Conservation (phyloP, 2,797 vertebrate genomes). For the Lophotriccus pileatus region DNA sequence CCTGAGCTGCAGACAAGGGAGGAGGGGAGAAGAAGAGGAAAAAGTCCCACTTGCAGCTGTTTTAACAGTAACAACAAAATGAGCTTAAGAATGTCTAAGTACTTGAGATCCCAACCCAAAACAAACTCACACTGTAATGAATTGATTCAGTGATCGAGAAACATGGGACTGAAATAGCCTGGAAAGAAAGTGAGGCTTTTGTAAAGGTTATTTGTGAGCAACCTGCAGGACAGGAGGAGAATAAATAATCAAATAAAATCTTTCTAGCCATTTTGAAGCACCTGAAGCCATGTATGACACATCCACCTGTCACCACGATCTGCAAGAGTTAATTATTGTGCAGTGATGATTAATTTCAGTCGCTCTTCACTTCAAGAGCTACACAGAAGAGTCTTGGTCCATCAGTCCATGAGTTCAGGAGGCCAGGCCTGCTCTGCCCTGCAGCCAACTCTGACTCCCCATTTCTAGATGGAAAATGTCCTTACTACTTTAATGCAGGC, state of each 20-base stretch:
- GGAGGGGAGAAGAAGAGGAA: background rate
- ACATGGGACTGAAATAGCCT: background rate
- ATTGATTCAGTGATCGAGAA: background rate
- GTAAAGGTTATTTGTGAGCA: background rate
- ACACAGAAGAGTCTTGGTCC: background rate
- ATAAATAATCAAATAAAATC: no score
- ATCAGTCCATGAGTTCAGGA: background rate
- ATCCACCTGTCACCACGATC: no score
- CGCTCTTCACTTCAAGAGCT: background rate
- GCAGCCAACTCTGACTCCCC: background rate
- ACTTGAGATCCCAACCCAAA: background rate
- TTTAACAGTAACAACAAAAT: background rate
- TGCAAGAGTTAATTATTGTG: background rate
- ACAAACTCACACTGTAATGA: background rate
- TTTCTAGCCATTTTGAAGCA: background rate
- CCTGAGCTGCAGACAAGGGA: background rate
- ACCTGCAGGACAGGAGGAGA: background rate
- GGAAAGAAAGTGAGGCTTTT: background rate
- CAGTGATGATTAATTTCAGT: background rate
- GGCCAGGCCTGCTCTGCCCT: background rate
- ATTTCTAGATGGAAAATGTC: background rate
- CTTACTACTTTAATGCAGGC: background rate
- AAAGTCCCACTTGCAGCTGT: background rate
- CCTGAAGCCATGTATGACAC: background rate
- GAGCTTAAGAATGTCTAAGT: background rate